Conservation (phyloP, 2,797 vertebrate genomes). For the Parotocinclus haroldoi region DNA sequence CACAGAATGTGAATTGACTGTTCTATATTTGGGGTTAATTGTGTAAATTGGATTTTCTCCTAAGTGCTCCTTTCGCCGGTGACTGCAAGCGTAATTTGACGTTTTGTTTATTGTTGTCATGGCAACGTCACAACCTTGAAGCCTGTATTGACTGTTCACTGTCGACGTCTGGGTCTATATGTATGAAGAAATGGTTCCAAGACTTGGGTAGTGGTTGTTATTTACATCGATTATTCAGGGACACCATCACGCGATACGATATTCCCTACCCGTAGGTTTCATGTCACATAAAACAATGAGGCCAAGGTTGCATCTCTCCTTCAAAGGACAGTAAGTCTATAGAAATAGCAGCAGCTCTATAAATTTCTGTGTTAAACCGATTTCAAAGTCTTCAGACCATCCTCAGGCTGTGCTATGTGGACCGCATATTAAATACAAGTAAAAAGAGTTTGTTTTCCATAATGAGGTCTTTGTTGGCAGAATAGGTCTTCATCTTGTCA, state of each 20-base stretch:
- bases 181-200: too few species aligned
- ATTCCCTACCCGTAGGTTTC: too few species aligned
- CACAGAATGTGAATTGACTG: too few species aligned
- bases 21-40: too few species aligned
- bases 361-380: not conserved
- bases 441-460: constrained; percentile 24
- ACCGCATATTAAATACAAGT: constrained; percentile 12
- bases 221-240: not conserved
- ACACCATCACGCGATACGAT: too few species aligned
- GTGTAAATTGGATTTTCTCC: too few species aligned
- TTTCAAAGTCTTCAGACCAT: not conserved
- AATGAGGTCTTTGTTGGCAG: constrained; percentile 35
- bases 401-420: not conserved
- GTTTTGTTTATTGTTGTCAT: constrained; percentile 30
- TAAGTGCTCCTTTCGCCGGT: too few species aligned
- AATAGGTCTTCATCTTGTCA: constrained; percentile 30
- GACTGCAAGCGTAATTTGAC: constrained; percentile 14
- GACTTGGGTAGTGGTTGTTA: not conserved
- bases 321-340: constrained; percentile 6
- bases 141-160: too few species aligned
- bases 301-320: constrained; percentile 1
- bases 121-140: constrained; percentile 10
- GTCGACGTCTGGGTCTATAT: too few species aligned
- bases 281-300: constrained; percentile 14
- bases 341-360: not conserved